phyloP scores from a whole-genome alignment of 1,140 invertebrate genomes.

The Sinonovacula constricta region DNA sequence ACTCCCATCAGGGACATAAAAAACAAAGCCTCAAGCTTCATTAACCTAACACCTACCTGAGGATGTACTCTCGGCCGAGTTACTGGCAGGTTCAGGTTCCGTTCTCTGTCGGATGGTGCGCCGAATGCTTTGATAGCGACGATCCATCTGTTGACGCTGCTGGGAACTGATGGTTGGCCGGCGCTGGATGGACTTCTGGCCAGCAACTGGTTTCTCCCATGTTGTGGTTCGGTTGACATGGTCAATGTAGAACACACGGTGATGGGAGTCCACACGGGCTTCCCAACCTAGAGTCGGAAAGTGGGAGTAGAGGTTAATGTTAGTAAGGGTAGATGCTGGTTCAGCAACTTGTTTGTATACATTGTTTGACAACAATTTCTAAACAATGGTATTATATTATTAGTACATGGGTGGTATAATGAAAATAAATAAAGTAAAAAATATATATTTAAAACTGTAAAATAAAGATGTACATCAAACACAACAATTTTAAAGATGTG shows the following conservation, averaged over 20 bases:
- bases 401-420: no score
- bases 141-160: slow-evolving; percentile 87
- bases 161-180: slow-evolving; percentile 80
- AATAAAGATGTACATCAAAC: no score
- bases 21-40: no score
- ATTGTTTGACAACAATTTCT: no score
- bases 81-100: slow-evolving; percentile 54
- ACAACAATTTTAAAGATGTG: no score
- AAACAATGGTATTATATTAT: no score
- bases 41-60: slow-evolving; percentile 56
- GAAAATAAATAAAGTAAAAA: no score
- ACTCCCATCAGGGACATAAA: no score
- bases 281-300: slow-evolving; percentile 93
- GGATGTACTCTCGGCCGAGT: slow-evolving; percentile 61
- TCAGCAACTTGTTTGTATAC: no score
- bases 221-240: slow-evolving; percentile 96
- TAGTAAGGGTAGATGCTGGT: no score
- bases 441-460: no score
- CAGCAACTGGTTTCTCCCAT: slow-evolving; percentile 90
- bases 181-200: slow-evolving; percentile 78
- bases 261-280: slow-evolving; percentile 98
- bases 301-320: no score
- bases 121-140: slow-evolving; percentile 88
- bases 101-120: slow-evolving; percentile 85
- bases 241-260: slow-evolving; percentile 98